A percentile compares a stretch with the other conserved stretches of the same genome.
Evolutionary conservation across 2,797 vertebrate species (phyloP).

Genomic region (Alfaro cultratus): DNA sequence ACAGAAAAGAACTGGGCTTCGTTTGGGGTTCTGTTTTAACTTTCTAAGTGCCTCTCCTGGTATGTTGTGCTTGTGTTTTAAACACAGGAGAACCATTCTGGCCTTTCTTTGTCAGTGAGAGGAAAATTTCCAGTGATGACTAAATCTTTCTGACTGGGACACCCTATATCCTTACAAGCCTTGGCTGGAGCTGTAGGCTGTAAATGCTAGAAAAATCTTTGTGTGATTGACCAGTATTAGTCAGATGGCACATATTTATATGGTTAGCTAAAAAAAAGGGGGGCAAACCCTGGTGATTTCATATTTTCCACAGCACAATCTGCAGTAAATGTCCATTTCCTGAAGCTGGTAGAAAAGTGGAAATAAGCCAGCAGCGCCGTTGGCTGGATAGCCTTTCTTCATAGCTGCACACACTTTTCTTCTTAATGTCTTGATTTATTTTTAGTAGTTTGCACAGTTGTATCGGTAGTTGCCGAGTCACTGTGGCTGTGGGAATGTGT

Average conservation of each 20-base stretch:
- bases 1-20: conserved; percentile 8
- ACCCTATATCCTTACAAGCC: conserved; percentile 44
- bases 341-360: conserved; percentile 66
- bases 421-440: conserved; percentile 8
- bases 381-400: conserved; percentile 26
- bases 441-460: conserved; percentile 13
- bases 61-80: conserved; percentile 62
- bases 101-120: conserved; percentile 56
- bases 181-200: conserved; percentile 36
- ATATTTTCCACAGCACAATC: conserved; percentile 66
- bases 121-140: conserved; percentile 79
- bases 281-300: conserved; percentile 50
- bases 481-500: conserved; percentile 21
- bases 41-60: conserved; percentile 30
- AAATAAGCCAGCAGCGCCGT: conserved; percentile 60
- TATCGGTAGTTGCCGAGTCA: conserved; percentile 8
- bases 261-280: conserved; percentile 38
- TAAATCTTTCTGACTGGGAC: conserved; percentile 68
- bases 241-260: conserved; percentile 53
- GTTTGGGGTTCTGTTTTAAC: conserved; percentile 24
- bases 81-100: conserved; percentile 63
- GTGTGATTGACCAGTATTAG: conserved; percentile 11
- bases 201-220: background rate
- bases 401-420: background rate
- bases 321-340: conserved; percentile 68